Evolutionary conservation across 2,797 vertebrate species (phyloP), one percentile per base, ranked within the genome.

Genomic region (Lophotriccus pileatus): DNA sequence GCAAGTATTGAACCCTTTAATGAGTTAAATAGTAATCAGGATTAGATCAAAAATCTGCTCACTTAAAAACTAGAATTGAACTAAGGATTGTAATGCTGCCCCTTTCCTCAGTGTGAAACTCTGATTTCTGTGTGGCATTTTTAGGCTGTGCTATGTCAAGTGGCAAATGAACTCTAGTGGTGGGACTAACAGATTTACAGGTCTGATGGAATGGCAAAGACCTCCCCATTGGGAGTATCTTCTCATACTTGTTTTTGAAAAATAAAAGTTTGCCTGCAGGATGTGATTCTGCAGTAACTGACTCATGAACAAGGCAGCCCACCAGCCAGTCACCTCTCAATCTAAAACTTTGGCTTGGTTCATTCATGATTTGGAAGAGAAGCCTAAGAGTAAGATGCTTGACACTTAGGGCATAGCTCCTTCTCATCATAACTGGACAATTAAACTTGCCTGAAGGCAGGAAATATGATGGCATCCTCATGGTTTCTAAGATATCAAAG

Each of bases 391-490:
- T 41, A 37, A 25, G 23, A 2, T 46, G 19, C 6, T 89, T 86
- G 22, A 30, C 41, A 18, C 10, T 62, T 77, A 11, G 0, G 1
- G 5, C 12, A 1, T 72, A 53, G 37, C 34, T 20, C 10, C 3
- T 83, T 89, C 12, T 37, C 14, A 27, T 77, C 41, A 44, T 15
- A 14, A 2, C 3, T 82, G 19, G 27, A 12, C 15, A 37, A 5
- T 22, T 55, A 30, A 87, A 43, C 37, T 81, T 86, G 4, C 5
- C 55, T 43, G 24, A 53, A 62, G 36, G 50, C 58, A 66, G 39
- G 90, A 89, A 64, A 44, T 75, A 25, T 0, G 17, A 14, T 7
- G 28, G 6, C 2, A 0, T 69, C 77, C 30, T 55, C 2, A 0
- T 19, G 2, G 32, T 39, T 23, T 9, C 56, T 36, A 28, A 66